Percentiles rank a stretch among this genome's conserved stretches.
Conservation (phyloP, 2,888 invertebrate genomes). For the Chymomyza caudatula region DNA sequence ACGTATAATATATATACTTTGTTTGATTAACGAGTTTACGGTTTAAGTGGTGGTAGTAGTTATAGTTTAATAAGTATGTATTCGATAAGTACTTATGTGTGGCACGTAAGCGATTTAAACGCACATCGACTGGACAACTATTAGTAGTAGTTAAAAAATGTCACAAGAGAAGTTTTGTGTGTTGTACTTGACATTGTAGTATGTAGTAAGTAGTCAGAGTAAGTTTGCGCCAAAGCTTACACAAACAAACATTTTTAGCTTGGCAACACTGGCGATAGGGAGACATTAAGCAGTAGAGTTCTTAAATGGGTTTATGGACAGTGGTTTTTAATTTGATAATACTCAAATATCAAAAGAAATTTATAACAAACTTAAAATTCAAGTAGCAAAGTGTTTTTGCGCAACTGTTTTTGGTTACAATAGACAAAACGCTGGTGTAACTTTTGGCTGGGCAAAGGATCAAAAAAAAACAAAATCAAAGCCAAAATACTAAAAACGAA, state of each 20-base stretch:
- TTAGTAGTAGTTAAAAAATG: constrained; percentile 52
- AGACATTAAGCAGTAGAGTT: constrained; percentile 57
- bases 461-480: constrained; percentile 33
- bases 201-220: constrained; percentile 12
- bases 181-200: constrained; percentile 26
- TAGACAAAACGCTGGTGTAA: constrained; percentile 27
- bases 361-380: constrained; percentile 32
- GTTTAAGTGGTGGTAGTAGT: constrained; percentile 11
- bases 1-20: constrained; percentile 18
- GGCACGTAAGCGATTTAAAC: constrained; percentile 60
- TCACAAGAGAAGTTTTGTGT: constrained; percentile 49
- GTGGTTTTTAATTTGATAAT: constrained; percentile 25
- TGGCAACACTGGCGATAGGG: constrained; percentile 43
- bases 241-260: constrained; percentile 31
- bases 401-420: constrained; percentile 25
- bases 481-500: constrained; percentile 40
- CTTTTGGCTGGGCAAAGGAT: constrained; percentile 25
- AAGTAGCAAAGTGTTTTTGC: constrained; percentile 66
- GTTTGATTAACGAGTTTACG: constrained; percentile 21
- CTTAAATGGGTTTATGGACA: constrained; percentile 7
- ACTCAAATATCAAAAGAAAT: constrained; percentile 24
- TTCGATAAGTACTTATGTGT: constrained; percentile 26
- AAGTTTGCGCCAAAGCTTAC: constrained; percentile 40
- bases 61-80: constrained; percentile 14
- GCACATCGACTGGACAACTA: constrained; percentile 68